These are phyloP conservation scores for Lithophane socia DNA, from an alignment of 2,888 invertebrate species.

Conservation along the genomic window DNA sequence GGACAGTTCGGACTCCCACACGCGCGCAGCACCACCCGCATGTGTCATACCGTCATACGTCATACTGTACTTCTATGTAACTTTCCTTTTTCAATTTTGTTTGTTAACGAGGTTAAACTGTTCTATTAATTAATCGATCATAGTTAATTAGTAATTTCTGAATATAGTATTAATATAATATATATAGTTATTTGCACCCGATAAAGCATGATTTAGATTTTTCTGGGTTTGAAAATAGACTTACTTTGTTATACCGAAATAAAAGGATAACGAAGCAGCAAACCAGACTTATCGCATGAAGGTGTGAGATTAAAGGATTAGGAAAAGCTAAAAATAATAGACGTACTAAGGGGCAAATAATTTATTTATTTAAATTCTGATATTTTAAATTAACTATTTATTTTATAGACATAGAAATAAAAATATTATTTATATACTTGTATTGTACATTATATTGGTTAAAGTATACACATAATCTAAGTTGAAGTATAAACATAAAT, in stretches of 20 bases:
- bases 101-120: neutral
- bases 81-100: neutral
- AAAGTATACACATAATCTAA: no score
- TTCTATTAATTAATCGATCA: neutral
- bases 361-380: no score
- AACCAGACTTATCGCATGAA: neutral
- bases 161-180: no score
- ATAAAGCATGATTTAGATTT: neutral
- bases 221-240: neutral
- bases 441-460: no score
- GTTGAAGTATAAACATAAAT: no score
- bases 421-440: no score
- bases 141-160: no score
- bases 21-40: neutral
- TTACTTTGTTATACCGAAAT: neutral
- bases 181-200: neutral
- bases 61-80: slow-evolving; percentile 1
- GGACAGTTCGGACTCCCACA: slow-evolving; percentile 10
- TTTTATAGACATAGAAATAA: no score
- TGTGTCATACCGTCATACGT: neutral
- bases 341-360: no score
- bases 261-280: neutral
- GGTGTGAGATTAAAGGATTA: no score
- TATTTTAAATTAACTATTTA: no score
- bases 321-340: no score